phyloP scores from a whole-genome alignment of 2,113 vertebrate genomes.

The Ginglymostoma cirratum region DNA sequence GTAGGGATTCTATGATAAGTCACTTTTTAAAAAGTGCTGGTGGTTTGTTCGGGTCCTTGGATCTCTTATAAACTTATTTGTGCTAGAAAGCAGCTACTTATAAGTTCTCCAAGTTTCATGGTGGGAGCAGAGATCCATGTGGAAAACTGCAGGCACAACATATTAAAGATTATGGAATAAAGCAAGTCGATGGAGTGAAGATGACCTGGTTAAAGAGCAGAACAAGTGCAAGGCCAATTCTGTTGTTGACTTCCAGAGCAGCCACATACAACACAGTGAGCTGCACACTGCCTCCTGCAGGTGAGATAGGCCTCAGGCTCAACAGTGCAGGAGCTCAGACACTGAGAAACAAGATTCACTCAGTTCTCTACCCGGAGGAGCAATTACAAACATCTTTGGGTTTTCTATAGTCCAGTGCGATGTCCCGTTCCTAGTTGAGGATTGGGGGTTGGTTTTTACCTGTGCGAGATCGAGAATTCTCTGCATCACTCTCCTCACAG shows the following conservation, averaged over 20 bases:
- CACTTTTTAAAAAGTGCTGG: no score
- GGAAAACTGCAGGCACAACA: neutral
- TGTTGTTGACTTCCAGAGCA: neutral
- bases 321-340: neutral
- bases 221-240: no score
- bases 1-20: neutral
- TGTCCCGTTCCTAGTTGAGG: no score
- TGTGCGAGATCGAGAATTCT: constrained; percentile 75
- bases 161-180: neutral
- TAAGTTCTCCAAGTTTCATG: neutral
- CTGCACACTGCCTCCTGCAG: neutral
- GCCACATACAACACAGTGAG: neutral
- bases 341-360: no score
- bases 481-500: constrained; percentile 53
- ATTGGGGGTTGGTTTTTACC: constrained; percentile 53
- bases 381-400: neutral
- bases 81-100: neutral
- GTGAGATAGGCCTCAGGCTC: neutral
- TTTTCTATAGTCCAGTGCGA: neutral
- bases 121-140: neutral
- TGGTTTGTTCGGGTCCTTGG: neutral
- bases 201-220: neutral
- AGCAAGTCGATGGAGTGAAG: neutral
- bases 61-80: neutral
- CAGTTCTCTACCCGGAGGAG: neutral